A percentile compares a stretch with the other conserved stretches of the same genome.
phyloP scores from a whole-genome alignment of 2,888 invertebrate species.

The Hesperia comma region DNA sequence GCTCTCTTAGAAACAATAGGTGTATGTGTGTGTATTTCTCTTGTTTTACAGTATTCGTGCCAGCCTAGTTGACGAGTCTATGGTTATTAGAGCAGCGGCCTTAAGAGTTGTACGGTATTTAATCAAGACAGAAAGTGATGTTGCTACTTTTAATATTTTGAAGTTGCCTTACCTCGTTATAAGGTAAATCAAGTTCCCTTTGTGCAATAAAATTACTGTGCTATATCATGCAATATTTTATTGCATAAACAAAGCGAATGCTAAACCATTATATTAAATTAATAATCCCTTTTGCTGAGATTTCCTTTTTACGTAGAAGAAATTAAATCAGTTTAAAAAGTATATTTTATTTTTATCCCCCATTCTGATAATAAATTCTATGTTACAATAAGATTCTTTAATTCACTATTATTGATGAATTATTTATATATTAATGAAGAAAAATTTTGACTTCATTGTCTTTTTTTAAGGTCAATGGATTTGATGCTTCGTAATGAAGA shows the following conservation, averaged over 20 bases:
- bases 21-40: background rate
- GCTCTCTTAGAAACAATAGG: no score
- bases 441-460: background rate
- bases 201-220: background rate
- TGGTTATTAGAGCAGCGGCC: constrained; percentile 95
- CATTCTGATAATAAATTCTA: no score
- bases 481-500: constrained; percentile 95
- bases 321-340: no score
- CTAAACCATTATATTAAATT: no score
- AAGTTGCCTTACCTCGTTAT: constrained; percentile 93
- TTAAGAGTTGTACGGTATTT: constrained; percentile 94
- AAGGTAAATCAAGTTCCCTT: constrained; percentile 73
- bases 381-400: no score
- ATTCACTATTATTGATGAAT: no score
- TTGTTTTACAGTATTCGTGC: constrained; percentile 89
- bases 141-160: constrained; percentile 90
- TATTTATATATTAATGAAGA: background rate
- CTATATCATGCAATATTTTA: no score
- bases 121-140: constrained; percentile 90
- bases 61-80: constrained; percentile 92
- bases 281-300: no score
- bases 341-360: no score
- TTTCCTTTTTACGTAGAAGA: no score
- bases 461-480: constrained; percentile 93
- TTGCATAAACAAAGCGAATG: no score